Evolutionary conservation across 2,888 invertebrate genomes (phyloP), one percentile per base, ranked within the genome.

Genomic region (Abrostola tripartita): DNA sequence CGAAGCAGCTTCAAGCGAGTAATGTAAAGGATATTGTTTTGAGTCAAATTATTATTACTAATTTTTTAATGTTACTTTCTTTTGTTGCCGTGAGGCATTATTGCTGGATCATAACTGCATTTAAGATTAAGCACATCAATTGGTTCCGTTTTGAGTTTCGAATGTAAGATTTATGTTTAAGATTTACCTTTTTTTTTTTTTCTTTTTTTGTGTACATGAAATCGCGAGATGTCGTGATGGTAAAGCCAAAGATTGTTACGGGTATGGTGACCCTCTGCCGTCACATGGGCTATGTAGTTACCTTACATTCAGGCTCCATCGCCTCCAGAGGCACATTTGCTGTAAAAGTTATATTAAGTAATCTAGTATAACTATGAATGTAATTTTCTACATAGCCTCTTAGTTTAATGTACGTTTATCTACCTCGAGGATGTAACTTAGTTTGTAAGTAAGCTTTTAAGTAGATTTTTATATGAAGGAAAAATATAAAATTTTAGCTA

Each of bases 191-290:
- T 85, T 84, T 72, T 81, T 84, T 83, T 83, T 77, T 81, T 85
- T 84, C 84, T 78, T 84, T 79, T 84, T 84, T 86, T 86, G 73
- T 90, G 89, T 90, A 90, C 83, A 89, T 91, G 88, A 84, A 68
- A 90, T 94, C 94, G 94, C 94, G 94, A 94, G 83, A 87, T 92
- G 89, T 94, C 94, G 94, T 94, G 94, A 94, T 94, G 94, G 94
- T 94, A 91, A 94, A 94, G 94, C 94, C 94, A 94, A 94, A 94
- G 94, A 94, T 93, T 93, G 89, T 92, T 94, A 94, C 94, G 94
- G 94, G 94, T 94, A 94, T 88, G 94, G 94, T 94, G 94, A 93
- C 94, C 94, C 94, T 93, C 92, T 93, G 94, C 94, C 94, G 94
- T 94, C 94, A 94, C 94, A 93, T 81, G 81, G 89, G 86, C 88